Percentiles rank a stretch among this genome's conserved stretches.
phyloP scores from a whole-genome alignment of 2,888 invertebrate genomes.

The Xestia ashworthii region DNA sequence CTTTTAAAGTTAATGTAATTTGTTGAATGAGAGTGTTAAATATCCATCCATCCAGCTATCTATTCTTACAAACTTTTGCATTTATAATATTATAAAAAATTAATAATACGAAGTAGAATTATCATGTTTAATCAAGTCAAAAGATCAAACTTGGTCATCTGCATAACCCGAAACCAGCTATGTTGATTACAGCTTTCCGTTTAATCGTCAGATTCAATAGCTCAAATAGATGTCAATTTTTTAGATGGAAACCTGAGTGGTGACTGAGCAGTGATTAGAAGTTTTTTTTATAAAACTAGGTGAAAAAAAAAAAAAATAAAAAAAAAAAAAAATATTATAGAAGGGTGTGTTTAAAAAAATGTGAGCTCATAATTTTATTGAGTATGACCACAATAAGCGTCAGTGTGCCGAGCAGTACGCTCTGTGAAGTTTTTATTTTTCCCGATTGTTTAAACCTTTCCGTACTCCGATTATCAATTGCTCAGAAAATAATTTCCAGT shows the following conservation, averaged over 20 bases:
- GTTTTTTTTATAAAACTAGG: no score
- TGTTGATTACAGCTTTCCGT: background rate
- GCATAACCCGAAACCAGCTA: background rate
- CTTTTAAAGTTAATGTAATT: no score
- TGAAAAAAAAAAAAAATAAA: background rate
- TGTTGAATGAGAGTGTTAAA: no score
- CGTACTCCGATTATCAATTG: slow-evolving; percentile 8
- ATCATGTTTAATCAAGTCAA: no score
- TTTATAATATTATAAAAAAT: background rate
- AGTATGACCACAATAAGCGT: background rate
- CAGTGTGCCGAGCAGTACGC: background rate
- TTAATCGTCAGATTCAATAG: background rate
- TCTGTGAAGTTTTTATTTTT: background rate
- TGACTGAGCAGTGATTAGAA: no score
- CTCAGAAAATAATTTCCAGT: slow-evolving; percentile 13
- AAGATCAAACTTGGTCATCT: background rate
- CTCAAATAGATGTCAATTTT: background rate
- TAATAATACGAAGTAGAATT: no score
- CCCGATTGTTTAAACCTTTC: background rate
- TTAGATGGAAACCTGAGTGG: no score
- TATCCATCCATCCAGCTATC: no score
- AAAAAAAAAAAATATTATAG: background rate
- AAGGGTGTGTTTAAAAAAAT: background rate
- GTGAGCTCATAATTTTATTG: background rate
- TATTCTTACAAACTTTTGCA: background rate